Percentiles rank a stretch among this genome's conserved stretches.
Evolutionary conservation across 2,888 invertebrate species (phyloP).

Genomic region (Caenorhabditis sp.): DNA sequence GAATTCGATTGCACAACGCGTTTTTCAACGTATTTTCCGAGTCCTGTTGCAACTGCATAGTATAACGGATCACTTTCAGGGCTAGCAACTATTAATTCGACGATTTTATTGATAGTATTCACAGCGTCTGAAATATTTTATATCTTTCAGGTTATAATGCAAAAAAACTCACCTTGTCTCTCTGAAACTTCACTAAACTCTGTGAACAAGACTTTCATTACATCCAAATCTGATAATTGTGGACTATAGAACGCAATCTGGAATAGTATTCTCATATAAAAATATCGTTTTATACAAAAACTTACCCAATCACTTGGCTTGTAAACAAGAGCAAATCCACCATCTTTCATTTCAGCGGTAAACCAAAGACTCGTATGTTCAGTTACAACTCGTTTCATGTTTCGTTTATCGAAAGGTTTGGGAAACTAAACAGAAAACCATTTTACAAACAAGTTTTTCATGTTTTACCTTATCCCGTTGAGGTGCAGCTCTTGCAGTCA

Average conservation of each 20-base stretch:
- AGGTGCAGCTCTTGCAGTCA: background rate
- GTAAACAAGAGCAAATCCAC: background rate
- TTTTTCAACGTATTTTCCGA: background rate
- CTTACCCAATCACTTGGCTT: background rate
- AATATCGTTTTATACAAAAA: background rate
- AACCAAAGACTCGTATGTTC: background rate
- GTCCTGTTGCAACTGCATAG: conserved; percentile 3
- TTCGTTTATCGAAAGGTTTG: background rate
- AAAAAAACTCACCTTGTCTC: background rate
- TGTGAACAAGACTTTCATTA: background rate
- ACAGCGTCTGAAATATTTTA: conserved; percentile 12
- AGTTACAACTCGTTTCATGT: background rate
- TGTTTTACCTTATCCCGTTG: background rate
- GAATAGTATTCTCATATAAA: background rate
- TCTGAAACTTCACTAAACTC: conserved; percentile 1
- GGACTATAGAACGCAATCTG: conserved; percentile 1
- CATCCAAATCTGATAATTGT: conserved; percentile 1
- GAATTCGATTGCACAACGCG: background rate
- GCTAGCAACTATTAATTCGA: background rate
- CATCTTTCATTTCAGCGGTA: conserved; percentile 6
- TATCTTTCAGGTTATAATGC: too few species aligned
- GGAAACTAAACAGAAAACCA: too few species aligned
- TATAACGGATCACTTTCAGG: background rate
- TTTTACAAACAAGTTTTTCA: too few species aligned
- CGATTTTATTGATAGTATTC: background rate